phyloP scores from a whole-genome alignment of 2,888 invertebrate species.

The Cyclophora punctaria region DNA sequence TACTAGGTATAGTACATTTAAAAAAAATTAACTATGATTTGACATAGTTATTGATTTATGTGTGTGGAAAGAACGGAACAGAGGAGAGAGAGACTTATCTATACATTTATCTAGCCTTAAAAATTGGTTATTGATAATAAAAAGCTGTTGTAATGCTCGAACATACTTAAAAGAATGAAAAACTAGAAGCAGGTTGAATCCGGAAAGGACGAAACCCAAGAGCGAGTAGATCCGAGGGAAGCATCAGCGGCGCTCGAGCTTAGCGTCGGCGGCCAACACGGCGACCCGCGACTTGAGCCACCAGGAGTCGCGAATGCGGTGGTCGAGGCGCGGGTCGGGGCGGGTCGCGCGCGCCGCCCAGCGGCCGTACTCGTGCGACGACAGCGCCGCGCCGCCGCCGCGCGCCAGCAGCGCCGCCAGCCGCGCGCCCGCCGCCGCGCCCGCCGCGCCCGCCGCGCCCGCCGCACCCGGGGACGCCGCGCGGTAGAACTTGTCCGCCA shows the following conservation, averaged over 20 bases:
- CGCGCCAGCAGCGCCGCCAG: slow-evolving; percentile 39
- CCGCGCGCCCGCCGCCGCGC: slow-evolving; percentile 25
- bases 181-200: too few species aligned
- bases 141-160: too few species aligned
- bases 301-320: slow-evolving; percentile 62
- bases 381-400: slow-evolving; percentile 27
- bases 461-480: slow-evolving; percentile 8
- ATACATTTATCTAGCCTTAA: too few species aligned
- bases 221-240: too few species aligned
- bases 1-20: too few species aligned
- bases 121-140: too few species aligned
- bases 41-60: too few species aligned
- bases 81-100: too few species aligned
- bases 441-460: slow-evolving; percentile 11
- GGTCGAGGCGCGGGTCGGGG: slow-evolving; percentile 26
- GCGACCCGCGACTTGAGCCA: slow-evolving; percentile 57
- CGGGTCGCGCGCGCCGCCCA: slow-evolving; percentile 2
- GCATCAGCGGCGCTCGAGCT: slow-evolving; percentile 22
- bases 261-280: slow-evolving; percentile 45
- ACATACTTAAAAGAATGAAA: too few species aligned
- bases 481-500: slow-evolving; percentile 48
- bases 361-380: slow-evolving; percentile 31
- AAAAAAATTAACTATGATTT: too few species aligned
- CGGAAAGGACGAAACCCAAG: too few species aligned
- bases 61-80: too few species aligned